Evolutionary conservation across 2,888 invertebrate species (phyloP), one percentile per base, ranked within the genome.

Genomic region (Diabrotica balteata): DNA sequence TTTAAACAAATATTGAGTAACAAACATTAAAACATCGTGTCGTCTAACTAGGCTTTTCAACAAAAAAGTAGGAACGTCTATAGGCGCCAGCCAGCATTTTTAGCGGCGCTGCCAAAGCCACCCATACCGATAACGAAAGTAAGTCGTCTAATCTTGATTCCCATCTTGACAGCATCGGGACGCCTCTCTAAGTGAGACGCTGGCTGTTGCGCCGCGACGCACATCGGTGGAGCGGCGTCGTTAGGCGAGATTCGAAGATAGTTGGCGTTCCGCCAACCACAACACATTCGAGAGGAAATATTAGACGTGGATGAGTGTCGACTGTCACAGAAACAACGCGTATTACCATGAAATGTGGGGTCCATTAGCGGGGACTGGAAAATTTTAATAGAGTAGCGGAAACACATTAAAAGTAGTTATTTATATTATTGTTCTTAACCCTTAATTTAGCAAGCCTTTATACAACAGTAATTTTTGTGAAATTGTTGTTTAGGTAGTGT

Each of bases 271-370:
- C 62, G 74, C 80, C 80, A 80, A 80, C 76, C 76, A 78, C 75
- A 80, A 80, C 79, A 80, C 76, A 72, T 71, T 75, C 73, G 77
- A 79, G 80, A 79, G 80, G 79, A 80, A 80, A 80, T 79, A 80
- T 79, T 78, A 78, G 75, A 75, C 67, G 69, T 70, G 72, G 70
- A 71, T 73, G 73, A 73, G 72, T 72, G 73, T 72, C 70, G 68
- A 70, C 72, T 73, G 75, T 72, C 72, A 71, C 71, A 71, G 67
- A 73, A 72, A 67, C 73, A 71, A 67, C 66, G 70, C 61, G 65
- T 59, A 55, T 60, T 63, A 43, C 65, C 61, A 49, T 73, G 71
- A 74, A 73, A 73, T 73, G 63, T 67, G 17, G n/a, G 17, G 8
- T 0, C 1, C 72, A 73, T 70, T 59, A 67, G 66, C 69, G 70